Evolutionary conservation across 2,113 vertebrate genomes (phyloP), one percentile per base, ranked within the genome.

Genomic region (Circaetus gallicus): DNA sequence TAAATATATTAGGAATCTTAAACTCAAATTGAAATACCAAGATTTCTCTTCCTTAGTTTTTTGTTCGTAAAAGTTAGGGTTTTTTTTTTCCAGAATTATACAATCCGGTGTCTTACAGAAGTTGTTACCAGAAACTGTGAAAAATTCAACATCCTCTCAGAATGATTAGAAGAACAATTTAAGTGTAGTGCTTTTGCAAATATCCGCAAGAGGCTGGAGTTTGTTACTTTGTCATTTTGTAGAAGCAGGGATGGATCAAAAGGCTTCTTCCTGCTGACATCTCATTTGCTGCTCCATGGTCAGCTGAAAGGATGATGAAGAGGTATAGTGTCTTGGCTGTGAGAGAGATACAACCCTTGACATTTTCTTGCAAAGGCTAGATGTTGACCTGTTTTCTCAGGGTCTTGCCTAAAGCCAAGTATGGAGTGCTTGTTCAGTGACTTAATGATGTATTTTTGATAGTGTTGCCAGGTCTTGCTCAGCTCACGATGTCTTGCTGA

Each of bases 51-150:
- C 53, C 13, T 40, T 47, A 18, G 8, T 5, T 73, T 84, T 62
- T 65, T 63, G 10, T 72, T 90, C 19, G 32, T 80, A 42, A 80
- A 76, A 65, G 7, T 29, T 81, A 16, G 52, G 52, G 28, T 7
- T 21, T 16, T 59, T 50, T 58, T 50, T 53, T 66, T 18, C 28
- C 14, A 25, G 52, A 52, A 76, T 34, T 32, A 17, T 4, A 11
- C 65, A 21, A 88, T 72, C 14, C 4, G 1, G 3, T 34, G 5
- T 63, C 5, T 76, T 56, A 32, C 0, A 0, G 14, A 94, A 65
- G 6, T 36, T 76, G 20, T 34, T 80, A 49, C 18, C 9, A 58
- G 49, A 52, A 76, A 12, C 9, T 76, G 19, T 66, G 47, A 25
- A 49, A 43, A 38, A 17, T 65, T 56, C 17, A 24, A 21, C 61